Conservation (phyloP, 2,797 vertebrate genomes). For the Phyllotis vaccarum region DNA sequence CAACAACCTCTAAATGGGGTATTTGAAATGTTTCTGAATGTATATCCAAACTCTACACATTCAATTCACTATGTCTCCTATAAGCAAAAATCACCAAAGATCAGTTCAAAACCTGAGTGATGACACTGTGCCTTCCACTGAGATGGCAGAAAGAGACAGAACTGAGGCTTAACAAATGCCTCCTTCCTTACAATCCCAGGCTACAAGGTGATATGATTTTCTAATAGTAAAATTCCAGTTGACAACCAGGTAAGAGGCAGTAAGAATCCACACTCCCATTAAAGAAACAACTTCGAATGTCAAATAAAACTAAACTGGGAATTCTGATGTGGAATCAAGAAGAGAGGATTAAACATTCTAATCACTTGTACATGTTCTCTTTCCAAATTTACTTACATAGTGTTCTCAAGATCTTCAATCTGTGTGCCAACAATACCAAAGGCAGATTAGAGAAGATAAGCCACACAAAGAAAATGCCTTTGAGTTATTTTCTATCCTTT, state of each 20-base stretch:
- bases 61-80: not conserved
- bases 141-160: not conserved
- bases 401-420: slow-evolving; percentile 26
- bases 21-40: not conserved
- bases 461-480: not conserved
- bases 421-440: not conserved
- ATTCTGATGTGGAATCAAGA: not conserved
- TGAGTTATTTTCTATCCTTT: not conserved
- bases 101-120: not conserved
- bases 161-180: not conserved
- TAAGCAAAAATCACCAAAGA: not conserved
- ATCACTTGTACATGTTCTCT: not conserved
- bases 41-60: not conserved
- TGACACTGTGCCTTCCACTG: not conserved
- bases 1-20: not conserved
- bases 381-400: not conserved
- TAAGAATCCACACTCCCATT: not conserved
- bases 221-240: not conserved
- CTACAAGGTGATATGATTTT: not conserved
- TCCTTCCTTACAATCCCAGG: not conserved
- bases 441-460: not conserved
- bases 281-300: not conserved
- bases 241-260: not conserved
- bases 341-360: not conserved
- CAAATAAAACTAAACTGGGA: not conserved